These are phyloP conservation scores for Lophotriccus pileatus DNA, from an alignment of 2,797 vertebrate genomes.

Conservation along the genomic window DNA sequence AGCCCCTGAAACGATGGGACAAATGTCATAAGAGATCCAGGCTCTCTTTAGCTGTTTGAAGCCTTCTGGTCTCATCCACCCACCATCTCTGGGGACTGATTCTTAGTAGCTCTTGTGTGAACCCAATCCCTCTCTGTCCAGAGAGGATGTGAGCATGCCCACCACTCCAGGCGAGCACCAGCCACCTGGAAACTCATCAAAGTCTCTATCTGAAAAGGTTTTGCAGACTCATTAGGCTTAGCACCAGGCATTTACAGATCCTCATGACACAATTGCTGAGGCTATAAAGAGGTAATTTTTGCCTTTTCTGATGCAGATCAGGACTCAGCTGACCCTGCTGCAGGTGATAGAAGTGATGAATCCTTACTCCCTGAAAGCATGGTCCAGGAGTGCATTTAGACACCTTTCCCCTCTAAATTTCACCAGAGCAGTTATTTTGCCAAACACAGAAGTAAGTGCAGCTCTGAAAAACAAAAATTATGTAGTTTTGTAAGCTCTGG, in stretches of 20 bases:
- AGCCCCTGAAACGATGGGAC: neutral
- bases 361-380: neutral
- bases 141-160: neutral
- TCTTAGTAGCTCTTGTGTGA: neutral
- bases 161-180: neutral
- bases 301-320: neutral
- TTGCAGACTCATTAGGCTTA: neutral
- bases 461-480: neutral
- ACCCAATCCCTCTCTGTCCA: neutral
- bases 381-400: fast-evolving
- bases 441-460: neutral
- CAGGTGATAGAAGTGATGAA: neutral
- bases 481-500: neutral
- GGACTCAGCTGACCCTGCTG: neutral
- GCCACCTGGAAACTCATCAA: neutral
- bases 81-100: too few relatives aligned
- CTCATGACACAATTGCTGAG: fast-evolving
- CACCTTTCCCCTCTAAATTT: neutral
- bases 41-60: neutral
- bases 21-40: neutral
- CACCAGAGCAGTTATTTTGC: neutral
- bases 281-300: neutral
- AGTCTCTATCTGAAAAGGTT: neutral
- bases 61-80: neutral
- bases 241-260: neutral